phyloP scores from a whole-genome alignment of 2,797 vertebrate genomes.

The Gymnocypris eckloni region DNA sequence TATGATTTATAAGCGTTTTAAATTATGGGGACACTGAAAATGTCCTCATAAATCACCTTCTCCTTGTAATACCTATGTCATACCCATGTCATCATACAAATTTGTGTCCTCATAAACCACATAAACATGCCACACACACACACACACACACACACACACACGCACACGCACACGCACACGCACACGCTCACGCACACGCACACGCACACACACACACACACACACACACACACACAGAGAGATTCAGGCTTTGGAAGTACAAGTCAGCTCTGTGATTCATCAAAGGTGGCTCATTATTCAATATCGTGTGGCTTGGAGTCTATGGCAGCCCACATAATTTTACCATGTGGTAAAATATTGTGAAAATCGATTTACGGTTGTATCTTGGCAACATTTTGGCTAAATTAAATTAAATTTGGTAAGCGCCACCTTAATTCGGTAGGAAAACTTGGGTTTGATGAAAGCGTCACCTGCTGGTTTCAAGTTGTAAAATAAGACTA shows the following conservation, averaged over 20 bases:
- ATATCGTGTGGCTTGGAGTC: neutral
- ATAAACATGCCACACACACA: no score
- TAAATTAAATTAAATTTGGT: neutral
- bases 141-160: neutral
- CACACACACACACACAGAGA: neutral
- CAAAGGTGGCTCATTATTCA: neutral
- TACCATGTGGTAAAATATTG: neutral
- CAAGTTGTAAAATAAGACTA: neutral
- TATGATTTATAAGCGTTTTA: no score
- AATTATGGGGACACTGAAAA: no score
- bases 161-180: neutral
- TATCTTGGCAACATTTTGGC: neutral
- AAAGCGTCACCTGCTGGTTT: neutral
- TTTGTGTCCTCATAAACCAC: neutral
- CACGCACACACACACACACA: constrained; percentile 1
- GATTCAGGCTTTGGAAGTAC: neutral
- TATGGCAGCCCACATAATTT: neutral
- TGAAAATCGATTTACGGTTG: neutral
- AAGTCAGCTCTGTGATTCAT: neutral
- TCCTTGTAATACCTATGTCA: no score
- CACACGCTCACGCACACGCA: neutral
- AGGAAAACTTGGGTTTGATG: neutral
- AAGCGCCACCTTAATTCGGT: neutral
- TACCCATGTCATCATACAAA: no score
- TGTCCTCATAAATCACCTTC: no score